Evolutionary conservation across 2,797 vertebrate genomes (phyloP).

Genomic region (Aeoliscus strigatus): DNA sequence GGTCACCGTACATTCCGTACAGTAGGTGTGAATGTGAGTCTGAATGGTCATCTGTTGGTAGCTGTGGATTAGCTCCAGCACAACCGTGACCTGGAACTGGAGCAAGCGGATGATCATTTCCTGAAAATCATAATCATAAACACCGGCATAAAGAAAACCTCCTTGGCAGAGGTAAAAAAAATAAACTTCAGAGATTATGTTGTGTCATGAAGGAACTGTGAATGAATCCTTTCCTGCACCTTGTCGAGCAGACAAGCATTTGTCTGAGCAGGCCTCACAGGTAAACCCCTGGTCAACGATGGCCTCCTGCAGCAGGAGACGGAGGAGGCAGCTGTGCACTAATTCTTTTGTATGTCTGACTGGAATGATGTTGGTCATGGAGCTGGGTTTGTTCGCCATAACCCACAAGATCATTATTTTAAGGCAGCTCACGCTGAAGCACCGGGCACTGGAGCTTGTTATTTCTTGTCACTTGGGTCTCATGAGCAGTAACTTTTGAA

Average conservation of each 20-base stretch:
- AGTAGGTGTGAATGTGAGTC: too few relatives aligned
- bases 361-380: constrained; percentile 41
- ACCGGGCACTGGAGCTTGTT: constrained; percentile 53
- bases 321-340: constrained; percentile 18
- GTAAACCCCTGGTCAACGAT: constrained; percentile 18
- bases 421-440: constrained; percentile 36
- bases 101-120: too few relatives aligned
- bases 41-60: too few relatives aligned
- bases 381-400: constrained; percentile 44
- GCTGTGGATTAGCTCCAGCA: too few relatives aligned
- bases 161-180: too few relatives aligned
- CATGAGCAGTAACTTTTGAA: constrained; percentile 44
- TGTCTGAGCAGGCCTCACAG: constrained; percentile 2
- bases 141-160: too few relatives aligned
- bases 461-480: constrained; percentile 52
- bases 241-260: constrained; percentile 4
- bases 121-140: too few relatives aligned
- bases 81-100: too few relatives aligned
- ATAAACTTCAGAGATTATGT: too few relatives aligned
- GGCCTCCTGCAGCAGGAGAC: constrained; percentile 14
- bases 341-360: constrained; percentile 30
- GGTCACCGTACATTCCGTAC: too few relatives aligned
- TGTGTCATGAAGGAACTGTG: too few relatives aligned
- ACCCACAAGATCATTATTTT: constrained; percentile 54
- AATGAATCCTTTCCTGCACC: background rate